Conservation (phyloP, 2,113 vertebrate species). For the Psittacus erithacus region DNA sequence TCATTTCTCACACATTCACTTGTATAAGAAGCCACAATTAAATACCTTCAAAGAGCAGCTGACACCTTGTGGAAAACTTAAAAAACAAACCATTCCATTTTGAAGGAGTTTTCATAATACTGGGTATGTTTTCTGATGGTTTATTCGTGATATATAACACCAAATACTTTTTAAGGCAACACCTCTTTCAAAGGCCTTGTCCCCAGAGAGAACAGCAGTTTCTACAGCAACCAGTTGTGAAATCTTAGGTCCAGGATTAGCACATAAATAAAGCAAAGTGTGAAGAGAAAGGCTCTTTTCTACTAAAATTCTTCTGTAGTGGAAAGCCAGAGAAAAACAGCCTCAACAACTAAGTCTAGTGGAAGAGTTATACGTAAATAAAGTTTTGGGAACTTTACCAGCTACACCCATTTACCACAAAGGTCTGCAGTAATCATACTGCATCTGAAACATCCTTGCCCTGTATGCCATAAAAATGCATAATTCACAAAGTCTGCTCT, state of each 20-base stretch:
- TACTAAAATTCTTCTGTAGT: neutral
- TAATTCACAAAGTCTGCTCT: neutral
- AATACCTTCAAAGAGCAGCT: neutral
- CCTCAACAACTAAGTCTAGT: neutral
- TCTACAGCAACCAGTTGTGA: slow-evolving; percentile 24
- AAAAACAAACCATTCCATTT: neutral
- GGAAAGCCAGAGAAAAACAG: neutral
- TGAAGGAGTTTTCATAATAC: neutral
- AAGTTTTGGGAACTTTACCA: neutral
- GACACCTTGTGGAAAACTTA: neutral
- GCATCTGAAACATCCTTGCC: neutral
- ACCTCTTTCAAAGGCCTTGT: neutral
- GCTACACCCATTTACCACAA: neutral
- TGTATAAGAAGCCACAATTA: neutral
- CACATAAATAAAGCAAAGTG: neutral
- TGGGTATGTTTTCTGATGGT: neutral
- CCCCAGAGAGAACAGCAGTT: neutral
- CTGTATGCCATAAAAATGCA: neutral
- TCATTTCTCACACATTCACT: neutral
- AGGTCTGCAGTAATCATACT: neutral
- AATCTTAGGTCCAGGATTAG: neutral
- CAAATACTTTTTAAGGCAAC: neutral
- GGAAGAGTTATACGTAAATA: neutral
- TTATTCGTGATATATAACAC: neutral
- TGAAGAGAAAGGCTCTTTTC: neutral